Percentiles rank a stretch among this genome's conserved stretches.
Conservation (phyloP, 1,140 invertebrate genomes). For the Listronotus bonariensis region DNA sequence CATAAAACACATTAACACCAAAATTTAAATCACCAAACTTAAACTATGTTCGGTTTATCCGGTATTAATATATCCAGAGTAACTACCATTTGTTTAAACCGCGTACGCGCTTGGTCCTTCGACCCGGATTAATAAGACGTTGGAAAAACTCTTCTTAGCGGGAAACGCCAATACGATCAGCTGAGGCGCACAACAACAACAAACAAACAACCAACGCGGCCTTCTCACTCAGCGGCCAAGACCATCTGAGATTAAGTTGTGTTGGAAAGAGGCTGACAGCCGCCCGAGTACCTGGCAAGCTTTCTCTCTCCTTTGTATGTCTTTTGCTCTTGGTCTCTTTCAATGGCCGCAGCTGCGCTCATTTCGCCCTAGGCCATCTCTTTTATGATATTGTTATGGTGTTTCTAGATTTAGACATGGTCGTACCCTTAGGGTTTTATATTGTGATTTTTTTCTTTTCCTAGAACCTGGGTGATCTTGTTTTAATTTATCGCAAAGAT, state of each 20-base stretch:
- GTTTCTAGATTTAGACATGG: constrained; percentile 22
- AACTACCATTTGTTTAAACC: no score
- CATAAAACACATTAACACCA: no score
- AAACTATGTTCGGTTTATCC: no score
- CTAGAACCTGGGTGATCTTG: no score
- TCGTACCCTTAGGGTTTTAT: constrained; percentile 2
- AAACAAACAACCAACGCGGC: constrained; percentile 22
- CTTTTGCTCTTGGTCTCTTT: constrained; percentile 22
- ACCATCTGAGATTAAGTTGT: constrained; percentile 32
- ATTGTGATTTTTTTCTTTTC: no score
- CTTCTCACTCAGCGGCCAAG: constrained; percentile 26
- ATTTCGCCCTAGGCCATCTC: constrained; percentile 16
- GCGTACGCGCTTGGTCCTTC: constrained; percentile 7
- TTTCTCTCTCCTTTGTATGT: constrained; percentile 28
- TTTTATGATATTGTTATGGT: constrained; percentile 32
- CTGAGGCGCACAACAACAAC: constrained; percentile 19
- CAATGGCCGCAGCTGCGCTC: constrained; percentile 31
- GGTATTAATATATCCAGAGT: no score
- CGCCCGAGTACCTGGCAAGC: constrained; percentile 28
- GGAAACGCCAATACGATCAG: constrained; percentile 14
- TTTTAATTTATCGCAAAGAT: no score
- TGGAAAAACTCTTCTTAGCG: no score
- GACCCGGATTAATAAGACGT: neutral
- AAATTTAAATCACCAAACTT: no score
- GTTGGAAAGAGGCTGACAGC: constrained; percentile 34